These are phyloP conservation scores for Alligator mississippiensis DNA, from an alignment of 2,113 vertebrate species.

Conservation along the genomic window DNA sequence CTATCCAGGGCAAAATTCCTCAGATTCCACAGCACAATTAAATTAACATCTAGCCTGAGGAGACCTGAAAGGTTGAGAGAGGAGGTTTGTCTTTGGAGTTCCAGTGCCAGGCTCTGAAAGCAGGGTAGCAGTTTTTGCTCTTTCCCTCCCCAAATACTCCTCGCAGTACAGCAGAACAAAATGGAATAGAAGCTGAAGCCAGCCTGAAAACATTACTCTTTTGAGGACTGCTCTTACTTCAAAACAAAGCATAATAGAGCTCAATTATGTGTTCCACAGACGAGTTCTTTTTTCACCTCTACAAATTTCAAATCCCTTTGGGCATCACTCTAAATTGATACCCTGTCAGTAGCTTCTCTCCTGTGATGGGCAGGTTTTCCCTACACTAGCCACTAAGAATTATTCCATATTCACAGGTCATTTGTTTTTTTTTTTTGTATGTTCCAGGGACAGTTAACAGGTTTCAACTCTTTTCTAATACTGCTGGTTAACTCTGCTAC, in stretches of 20 bases:
- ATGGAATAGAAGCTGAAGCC: background rate
- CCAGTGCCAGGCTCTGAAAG: background rate
- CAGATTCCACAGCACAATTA: too few species aligned
- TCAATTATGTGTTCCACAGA: background rate
- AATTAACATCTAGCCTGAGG: background rate
- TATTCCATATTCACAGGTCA: background rate
- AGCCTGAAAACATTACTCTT: background rate
- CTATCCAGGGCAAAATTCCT: too few species aligned
- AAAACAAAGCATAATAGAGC: rapidly evolving
- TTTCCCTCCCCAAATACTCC: background rate
- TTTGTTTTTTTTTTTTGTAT: background rate
- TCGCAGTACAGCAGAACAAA: background rate
- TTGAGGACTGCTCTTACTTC: background rate
- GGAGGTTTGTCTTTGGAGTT: background rate
- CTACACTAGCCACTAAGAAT: background rate
- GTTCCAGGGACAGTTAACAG: background rate
- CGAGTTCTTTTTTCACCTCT: background rate
- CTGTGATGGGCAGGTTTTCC: background rate
- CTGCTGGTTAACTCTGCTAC: background rate
- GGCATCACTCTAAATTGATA: background rate
- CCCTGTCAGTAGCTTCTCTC: background rate
- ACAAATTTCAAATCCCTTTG: background rate
- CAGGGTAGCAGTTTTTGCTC: background rate
- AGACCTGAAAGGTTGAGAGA: background rate
- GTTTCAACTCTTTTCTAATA: background rate